Conservation (phyloP, 1,140 invertebrate species). For the Drosophila pachea region DNA sequence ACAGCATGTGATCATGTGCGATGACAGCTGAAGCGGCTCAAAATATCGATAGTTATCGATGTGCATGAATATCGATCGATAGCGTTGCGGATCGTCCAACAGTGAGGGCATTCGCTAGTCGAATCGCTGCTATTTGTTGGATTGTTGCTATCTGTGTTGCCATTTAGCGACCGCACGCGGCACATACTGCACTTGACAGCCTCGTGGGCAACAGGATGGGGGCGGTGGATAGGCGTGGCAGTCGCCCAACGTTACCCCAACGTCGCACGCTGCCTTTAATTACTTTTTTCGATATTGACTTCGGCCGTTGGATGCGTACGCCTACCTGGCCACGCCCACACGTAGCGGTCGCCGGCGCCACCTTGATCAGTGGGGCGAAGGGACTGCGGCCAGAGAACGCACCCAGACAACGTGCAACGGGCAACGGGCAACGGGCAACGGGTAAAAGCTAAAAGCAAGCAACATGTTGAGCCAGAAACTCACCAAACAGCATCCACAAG, state of each 20-base stretch:
- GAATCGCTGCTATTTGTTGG: background rate
- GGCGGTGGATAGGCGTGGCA: constrained; percentile 46
- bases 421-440: background rate
- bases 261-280: constrained; percentile 59
- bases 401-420: background rate
- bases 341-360: constrained; percentile 32
- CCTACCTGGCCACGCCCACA: constrained; percentile 59
- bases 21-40: too few species aligned
- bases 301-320: constrained; percentile 23
- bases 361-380: constrained; percentile 41
- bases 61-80: background rate
- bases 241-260: constrained; percentile 23
- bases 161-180: constrained; percentile 57
- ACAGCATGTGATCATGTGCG: too few species aligned
- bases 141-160: constrained; percentile 36
- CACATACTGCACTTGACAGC: constrained; percentile 73
- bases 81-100: background rate
- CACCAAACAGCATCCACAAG: constrained; percentile 48
- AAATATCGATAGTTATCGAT: background rate
- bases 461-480: constrained; percentile 10
- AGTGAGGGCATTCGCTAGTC: background rate
- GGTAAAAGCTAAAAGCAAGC: background rate
- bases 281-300: constrained; percentile 71
- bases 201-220: constrained; percentile 5
- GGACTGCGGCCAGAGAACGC: too few species aligned